These are phyloP conservation scores for Lepidocyrtoides sp. DNA, from an alignment of 2,888 invertebrate species.

Conservation along the genomic window DNA sequence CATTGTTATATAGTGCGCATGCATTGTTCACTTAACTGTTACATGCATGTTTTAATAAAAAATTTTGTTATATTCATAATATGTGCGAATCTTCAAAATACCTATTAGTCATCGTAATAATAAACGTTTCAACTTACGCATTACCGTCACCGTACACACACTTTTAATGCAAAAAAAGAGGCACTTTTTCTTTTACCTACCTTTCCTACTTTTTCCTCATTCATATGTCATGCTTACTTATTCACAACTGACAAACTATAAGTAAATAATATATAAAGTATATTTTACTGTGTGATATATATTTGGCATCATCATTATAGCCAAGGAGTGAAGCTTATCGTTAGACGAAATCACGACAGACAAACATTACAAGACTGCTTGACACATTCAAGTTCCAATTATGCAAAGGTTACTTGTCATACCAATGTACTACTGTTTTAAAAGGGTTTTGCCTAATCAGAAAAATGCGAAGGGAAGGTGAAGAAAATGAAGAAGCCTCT, in stretches of 20 bases:
- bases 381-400: conserved; percentile 60
- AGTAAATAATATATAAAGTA: neutral
- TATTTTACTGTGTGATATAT: neutral
- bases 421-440: neutral
- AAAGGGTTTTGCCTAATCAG: too few species aligned
- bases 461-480: conserved; percentile 19
- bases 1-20: conserved; percentile 31
- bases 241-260: neutral
- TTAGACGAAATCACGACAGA: conserved; percentile 28
- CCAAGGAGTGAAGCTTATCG: conserved; percentile 2
- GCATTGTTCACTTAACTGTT: neutral
- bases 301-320: neutral
- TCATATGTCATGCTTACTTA: neutral
- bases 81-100: conserved; percentile 44
- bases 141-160: neutral
- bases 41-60: conserved; percentile 3
- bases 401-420: conserved; percentile 65
- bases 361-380: conserved; percentile 45
- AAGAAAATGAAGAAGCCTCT: neutral
- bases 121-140: neutral
- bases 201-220: neutral
- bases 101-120: conserved; percentile 31
- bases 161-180: neutral
- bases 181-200: neutral
- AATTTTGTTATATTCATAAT: neutral